Percentiles rank a stretch among this genome's conserved stretches.
phyloP scores from a whole-genome alignment of 2,797 vertebrate genomes.

The Podarcis siculus region DNA sequence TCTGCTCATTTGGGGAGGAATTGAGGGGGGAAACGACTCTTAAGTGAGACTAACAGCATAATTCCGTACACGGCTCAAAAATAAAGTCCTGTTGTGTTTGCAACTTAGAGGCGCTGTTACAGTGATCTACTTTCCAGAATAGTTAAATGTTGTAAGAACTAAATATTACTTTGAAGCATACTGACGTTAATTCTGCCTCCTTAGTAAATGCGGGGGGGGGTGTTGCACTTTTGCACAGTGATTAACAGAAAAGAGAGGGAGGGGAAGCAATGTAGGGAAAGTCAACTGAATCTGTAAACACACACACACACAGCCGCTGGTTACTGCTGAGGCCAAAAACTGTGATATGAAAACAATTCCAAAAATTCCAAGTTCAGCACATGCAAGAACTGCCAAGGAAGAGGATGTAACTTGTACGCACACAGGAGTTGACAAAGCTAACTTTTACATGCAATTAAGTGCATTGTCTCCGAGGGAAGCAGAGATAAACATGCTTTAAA shows the following conservation, averaged over 20 bases:
- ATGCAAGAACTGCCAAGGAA: constrained; percentile 73
- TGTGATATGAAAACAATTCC: constrained; percentile 67
- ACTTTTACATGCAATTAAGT: constrained; percentile 73
- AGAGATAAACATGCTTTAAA: constrained; percentile 82
- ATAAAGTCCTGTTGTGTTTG: not conserved
- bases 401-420: constrained; percentile 73
- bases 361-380: constrained; percentile 72
- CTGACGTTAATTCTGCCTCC: not conserved
- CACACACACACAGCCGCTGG: constrained; percentile 42
- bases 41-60: not conserved
- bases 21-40: not conserved
- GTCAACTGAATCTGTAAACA: constrained; percentile 55
- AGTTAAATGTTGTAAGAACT: not conserved
- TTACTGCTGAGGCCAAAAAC: constrained; percentile 61
- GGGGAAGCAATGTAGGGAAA: constrained; percentile 50
- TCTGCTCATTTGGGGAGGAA: not conserved
- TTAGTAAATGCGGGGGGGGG: not conserved
- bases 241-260: constrained; percentile 41
- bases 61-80: not conserved
- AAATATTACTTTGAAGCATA: not conserved
- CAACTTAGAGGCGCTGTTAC: not conserved
- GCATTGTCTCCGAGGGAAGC: constrained; percentile 75
- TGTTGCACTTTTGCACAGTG: constrained; percentile 1
- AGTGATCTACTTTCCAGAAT: not conserved
- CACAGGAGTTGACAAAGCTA: constrained; percentile 74